A percentile compares a stretch with the other conserved stretches of the same genome.
These are phyloP conservation scores for Junco hyemalis DNA, from an alignment of 2,113 vertebrate species.

Conservation along the genomic window DNA sequence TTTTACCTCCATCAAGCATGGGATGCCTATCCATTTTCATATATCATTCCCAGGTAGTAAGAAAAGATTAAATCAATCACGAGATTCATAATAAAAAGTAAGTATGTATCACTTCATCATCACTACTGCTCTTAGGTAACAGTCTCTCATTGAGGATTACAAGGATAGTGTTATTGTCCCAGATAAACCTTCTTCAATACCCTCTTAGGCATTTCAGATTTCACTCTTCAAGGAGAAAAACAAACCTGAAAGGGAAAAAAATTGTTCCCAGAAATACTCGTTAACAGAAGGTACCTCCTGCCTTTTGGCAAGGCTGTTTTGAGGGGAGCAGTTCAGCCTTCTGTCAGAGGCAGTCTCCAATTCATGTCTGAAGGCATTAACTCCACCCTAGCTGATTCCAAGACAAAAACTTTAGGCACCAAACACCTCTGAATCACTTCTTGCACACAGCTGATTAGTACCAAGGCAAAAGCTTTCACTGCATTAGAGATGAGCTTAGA, in stretches of 20 bases:
- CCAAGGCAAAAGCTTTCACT: neutral
- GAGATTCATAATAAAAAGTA: neutral
- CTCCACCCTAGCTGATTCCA: neutral
- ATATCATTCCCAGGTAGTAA: neutral
- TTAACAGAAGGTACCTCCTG: neutral
- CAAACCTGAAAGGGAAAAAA: neutral
- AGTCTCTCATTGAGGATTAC: neutral
- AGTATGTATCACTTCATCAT: neutral
- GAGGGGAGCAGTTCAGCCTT: neutral
- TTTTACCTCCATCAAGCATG: neutral
- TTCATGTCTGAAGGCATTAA: neutral
- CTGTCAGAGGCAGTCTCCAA: neutral
- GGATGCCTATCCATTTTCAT: neutral
- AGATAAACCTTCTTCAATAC: neutral
- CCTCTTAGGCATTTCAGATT: neutral
- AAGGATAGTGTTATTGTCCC: neutral
- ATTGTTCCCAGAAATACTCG: neutral
- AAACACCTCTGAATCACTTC: neutral
- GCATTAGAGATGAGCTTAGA: neutral
- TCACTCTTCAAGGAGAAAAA: neutral
- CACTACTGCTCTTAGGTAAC: neutral
- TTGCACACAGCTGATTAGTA: neutral
- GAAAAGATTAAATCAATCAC: neutral
- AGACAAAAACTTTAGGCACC: neutral
- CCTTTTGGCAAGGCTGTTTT: neutral